phyloP scores from a whole-genome alignment of 2,113 vertebrate species.

The Aspiorhynchus laticeps region DNA sequence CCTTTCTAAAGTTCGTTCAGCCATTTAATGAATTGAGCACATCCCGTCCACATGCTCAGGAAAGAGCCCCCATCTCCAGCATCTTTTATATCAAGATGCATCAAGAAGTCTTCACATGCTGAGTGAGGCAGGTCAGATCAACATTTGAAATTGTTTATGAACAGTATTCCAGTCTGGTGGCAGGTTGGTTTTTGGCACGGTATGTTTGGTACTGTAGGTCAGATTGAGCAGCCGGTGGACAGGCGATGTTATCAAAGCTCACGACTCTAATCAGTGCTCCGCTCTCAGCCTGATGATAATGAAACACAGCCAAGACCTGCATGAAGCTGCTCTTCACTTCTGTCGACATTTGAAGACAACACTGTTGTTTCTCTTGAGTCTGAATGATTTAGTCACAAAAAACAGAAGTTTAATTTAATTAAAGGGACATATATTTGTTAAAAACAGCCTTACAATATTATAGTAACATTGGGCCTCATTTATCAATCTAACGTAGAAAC shows the following conservation, averaged over 20 bases:
- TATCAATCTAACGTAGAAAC: too few relatives aligned
- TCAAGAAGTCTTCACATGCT: background rate
- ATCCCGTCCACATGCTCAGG: background rate
- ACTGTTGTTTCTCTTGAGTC: background rate
- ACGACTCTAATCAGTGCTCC: slow-evolving; percentile 25
- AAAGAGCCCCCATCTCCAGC: background rate
- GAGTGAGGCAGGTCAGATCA: background rate
- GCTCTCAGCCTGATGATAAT: slow-evolving; percentile 15
- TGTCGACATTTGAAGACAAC: background rate
- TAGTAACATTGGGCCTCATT: too few relatives aligned
- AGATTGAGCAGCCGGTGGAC: too few relatives aligned
- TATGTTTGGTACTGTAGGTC: too few relatives aligned
- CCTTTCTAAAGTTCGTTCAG: background rate
- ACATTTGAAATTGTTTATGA: background rate
- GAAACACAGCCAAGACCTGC: background rate
- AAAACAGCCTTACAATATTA: too few relatives aligned
- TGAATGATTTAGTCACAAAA: background rate
- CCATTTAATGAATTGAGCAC: background rate
- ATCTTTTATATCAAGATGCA: background rate
- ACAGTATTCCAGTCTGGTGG: background rate
- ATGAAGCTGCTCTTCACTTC: background rate
- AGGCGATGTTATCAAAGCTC: slow-evolving; percentile 8
- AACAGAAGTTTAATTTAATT: background rate
- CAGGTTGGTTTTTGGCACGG: too few relatives aligned
- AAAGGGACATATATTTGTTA: background rate